phyloP scores from a whole-genome alignment of 37 sponge, comb jelly and placozoan species.

The Ianthella basta region DNA sequence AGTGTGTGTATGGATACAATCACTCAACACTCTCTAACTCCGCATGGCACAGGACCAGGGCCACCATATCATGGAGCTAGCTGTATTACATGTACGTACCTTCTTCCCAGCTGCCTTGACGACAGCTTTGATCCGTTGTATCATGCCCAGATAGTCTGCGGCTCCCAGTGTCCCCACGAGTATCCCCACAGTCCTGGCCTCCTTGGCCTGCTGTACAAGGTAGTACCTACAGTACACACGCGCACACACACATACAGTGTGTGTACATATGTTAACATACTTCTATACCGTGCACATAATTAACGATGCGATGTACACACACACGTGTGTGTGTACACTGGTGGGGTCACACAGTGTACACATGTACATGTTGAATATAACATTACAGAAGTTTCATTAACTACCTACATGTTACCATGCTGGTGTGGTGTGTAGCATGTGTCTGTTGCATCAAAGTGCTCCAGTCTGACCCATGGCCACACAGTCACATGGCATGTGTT shows the following conservation, averaged over 20 bases:
- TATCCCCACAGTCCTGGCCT: constrained; percentile 89
- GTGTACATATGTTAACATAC: background rate
- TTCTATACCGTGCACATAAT: background rate
- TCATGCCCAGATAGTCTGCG: constrained; percentile 76
- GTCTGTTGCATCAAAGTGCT: too few relatives aligned
- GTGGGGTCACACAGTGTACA: background rate
- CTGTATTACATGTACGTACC: constrained; percentile 42
- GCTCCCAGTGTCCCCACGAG: constrained; percentile 92
- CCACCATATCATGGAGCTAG: too few relatives aligned
- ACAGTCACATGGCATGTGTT: too few relatives aligned
- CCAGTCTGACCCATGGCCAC: too few relatives aligned
- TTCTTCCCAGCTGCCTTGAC: constrained; percentile 86
- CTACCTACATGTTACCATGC: too few relatives aligned
- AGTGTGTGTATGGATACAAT: too few relatives aligned
- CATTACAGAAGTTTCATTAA: background rate
- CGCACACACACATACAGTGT: background rate
- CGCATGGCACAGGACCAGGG: too few relatives aligned
- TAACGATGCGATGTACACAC: background rate
- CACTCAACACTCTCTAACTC: too few relatives aligned
- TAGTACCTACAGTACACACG: constrained; percentile 62
- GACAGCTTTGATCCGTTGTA: constrained; percentile 77
- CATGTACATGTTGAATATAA: background rate
- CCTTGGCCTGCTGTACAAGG: constrained; percentile 88
- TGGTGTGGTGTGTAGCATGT: too few relatives aligned
- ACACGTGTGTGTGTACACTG: too few relatives aligned